These are phyloP conservation scores for Rhynchomys soricoides DNA, from an alignment of 2,113 vertebrate genomes.

Conservation along the genomic window DNA sequence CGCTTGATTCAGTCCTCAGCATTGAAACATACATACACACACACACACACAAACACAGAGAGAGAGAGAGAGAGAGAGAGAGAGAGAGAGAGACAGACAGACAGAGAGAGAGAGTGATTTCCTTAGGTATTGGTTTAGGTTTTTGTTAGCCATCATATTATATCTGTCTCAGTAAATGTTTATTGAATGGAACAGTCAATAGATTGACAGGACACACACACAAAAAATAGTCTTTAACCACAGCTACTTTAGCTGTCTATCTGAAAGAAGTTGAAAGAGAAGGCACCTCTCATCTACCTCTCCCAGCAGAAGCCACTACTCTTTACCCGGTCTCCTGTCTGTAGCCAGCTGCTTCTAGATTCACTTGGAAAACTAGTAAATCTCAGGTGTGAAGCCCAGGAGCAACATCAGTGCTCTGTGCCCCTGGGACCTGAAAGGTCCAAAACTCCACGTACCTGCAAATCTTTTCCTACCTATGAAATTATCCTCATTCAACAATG, in stretches of 20 bases:
- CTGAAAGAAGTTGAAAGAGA: not conserved
- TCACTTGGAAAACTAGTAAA: not conserved
- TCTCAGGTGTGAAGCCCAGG: not conserved
- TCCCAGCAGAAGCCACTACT: not conserved
- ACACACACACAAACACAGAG: not conserved
- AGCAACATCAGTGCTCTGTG: not conserved
- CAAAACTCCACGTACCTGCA: not conserved
- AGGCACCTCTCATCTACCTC: not conserved
- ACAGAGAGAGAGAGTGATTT: not conserved
- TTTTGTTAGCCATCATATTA: not conserved
- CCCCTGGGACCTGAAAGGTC: not conserved
- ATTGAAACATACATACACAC: not conserved
- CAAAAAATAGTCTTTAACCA: constrained; percentile 51
- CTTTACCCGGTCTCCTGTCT: not conserved
- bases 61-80: too few species aligned
- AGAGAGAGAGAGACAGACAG: too few species aligned
- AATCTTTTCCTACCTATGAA: not conserved
- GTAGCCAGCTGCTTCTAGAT: not conserved
- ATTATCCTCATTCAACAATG: not conserved
- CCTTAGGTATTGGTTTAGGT: not conserved
- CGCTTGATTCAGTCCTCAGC: not conserved
- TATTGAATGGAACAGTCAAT: not conserved
- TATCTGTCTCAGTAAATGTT: not conserved
- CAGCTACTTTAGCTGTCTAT: constrained; percentile 60
- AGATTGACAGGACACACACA: constrained; percentile 72